These are phyloP conservation scores for Catharus fuscescens DNA, from an alignment of 2,113 vertebrate genomes.

Conservation along the genomic window DNA sequence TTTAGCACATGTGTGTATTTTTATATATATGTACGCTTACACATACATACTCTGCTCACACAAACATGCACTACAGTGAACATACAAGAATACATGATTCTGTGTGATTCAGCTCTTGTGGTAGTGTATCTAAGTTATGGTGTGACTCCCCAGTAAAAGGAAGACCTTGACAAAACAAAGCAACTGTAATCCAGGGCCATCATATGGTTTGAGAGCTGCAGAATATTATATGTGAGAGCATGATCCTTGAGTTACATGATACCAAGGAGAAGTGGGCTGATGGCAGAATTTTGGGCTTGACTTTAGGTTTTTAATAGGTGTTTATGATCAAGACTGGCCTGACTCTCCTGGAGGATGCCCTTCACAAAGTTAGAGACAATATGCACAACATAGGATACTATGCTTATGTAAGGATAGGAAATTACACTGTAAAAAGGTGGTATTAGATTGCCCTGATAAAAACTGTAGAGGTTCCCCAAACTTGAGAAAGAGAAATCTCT, in stretches of 20 bases:
- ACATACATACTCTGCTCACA: no score
- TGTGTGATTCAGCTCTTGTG: background rate
- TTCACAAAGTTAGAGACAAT: background rate
- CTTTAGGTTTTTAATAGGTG: background rate
- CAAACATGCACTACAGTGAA: background rate
- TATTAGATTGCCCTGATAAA: background rate
- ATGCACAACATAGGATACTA: background rate
- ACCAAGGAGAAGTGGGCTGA: background rate
- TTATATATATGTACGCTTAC: background rate
- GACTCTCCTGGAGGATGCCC: background rate
- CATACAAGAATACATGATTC: background rate
- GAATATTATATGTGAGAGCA: no score
- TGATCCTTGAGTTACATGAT: background rate
- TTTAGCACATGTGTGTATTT: background rate
- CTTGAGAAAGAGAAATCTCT: background rate
- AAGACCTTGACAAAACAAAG: background rate
- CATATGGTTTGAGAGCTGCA: background rate
- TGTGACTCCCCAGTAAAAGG: background rate
- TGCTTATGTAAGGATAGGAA: background rate
- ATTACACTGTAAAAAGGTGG: accelerated
- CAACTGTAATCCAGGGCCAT: background rate
- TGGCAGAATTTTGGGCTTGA: background rate
- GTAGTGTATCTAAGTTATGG: background rate
- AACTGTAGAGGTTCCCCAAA: background rate
- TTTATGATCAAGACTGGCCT: background rate